These are phyloP conservation scores for Vandiemenella viatica DNA, from an alignment of 2,888 invertebrate species.

Conservation along the genomic window DNA sequence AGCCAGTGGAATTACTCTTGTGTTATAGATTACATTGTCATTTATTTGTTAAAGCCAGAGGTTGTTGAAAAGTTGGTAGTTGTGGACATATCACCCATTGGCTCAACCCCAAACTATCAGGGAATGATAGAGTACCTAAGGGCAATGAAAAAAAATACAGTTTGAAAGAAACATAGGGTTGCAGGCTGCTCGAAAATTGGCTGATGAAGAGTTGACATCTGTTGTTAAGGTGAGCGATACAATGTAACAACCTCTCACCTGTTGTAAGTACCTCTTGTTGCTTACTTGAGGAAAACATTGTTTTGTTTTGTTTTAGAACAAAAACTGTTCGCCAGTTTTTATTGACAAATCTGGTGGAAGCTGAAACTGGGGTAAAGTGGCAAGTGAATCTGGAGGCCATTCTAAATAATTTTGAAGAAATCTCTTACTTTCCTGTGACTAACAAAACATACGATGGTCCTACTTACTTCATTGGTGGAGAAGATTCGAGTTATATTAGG, in stretches of 20 bases:
- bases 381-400: conserved; percentile 63
- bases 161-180: conserved; percentile 46
- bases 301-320: conserved; percentile 22
- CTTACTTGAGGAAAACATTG: neutral
- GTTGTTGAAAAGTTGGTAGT: conserved; percentile 49
- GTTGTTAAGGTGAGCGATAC: neutral
- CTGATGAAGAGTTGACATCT: conserved; percentile 45
- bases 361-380: conserved; percentile 51
- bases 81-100: conserved; percentile 55
- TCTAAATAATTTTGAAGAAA: conserved; percentile 45
- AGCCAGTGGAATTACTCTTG: neutral
- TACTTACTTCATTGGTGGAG: conserved; percentile 72
- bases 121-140: conserved; percentile 48
- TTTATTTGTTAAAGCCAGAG: conserved; percentile 34
- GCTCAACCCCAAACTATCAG: conserved; percentile 42
- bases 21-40: conserved; percentile 16
- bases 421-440: conserved; percentile 45
- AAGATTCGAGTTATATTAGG: conserved; percentile 66
- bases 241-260: conserved; percentile 8
- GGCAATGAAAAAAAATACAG: conserved; percentile 34
- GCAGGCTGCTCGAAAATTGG: conserved; percentile 51
- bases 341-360: conserved; percentile 67
- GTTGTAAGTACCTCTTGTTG: neutral
- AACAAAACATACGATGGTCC: conserved; percentile 36
- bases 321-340: conserved; percentile 47